Conservation (phyloP, 2,888 invertebrate genomes). For the Gibbula magus region DNA sequence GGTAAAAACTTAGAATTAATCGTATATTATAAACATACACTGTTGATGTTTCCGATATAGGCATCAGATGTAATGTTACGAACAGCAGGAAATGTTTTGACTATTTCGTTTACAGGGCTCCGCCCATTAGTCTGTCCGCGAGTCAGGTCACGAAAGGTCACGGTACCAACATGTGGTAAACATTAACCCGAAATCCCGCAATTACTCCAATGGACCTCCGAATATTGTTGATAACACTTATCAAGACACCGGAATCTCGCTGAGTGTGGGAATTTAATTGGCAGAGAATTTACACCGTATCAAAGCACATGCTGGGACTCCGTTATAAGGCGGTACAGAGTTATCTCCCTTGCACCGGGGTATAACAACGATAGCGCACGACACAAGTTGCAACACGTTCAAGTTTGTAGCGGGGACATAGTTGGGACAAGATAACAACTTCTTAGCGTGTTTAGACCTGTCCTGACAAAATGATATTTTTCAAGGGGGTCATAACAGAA, state of each 20-base stretch:
- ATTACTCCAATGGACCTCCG: not conserved
- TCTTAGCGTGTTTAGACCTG: no score
- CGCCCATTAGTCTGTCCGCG: not conserved
- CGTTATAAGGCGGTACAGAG: not conserved
- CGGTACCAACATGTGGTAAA: constrained; percentile 7
- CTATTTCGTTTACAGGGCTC: no score
- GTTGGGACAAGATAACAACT: not conserved
- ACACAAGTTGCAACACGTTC: not conserved
- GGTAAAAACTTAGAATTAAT: no score
- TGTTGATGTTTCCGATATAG: no score
- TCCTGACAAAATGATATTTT: no score
- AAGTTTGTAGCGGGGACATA: not conserved
- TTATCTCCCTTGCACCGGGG: not conserved
- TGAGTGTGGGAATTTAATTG: constrained; percentile 22
- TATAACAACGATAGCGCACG: not conserved
- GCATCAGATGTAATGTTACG: no score
- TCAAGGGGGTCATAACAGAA: no score
- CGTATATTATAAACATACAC: no score
- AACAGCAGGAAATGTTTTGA: no score
- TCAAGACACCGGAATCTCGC: not conserved
- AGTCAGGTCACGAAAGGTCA: not conserved
- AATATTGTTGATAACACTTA: constrained; percentile 22
- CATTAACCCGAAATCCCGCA: not conserved
- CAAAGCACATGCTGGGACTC: not conserved
- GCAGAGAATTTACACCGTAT: constrained; percentile 1